Evolutionary conservation across 2,888 invertebrate species (phyloP).

Genomic region (Platycheirus rosarum): DNA sequence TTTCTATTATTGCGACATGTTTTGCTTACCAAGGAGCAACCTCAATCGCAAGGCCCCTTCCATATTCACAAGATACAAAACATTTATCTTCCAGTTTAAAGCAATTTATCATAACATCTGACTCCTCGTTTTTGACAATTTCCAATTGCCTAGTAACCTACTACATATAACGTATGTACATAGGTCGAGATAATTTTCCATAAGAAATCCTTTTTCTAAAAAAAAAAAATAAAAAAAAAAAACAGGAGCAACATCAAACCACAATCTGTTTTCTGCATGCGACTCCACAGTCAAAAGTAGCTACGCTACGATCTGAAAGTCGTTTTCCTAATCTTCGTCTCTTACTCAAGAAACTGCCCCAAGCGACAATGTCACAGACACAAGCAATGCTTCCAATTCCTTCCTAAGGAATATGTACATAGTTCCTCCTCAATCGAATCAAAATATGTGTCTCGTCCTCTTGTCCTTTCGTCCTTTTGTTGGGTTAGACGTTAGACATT

Average conservation of each 20-base stretch:
- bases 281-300: slow-evolving; percentile 43
- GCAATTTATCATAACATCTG: slow-evolving; percentile 13
- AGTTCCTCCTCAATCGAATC: slow-evolving; percentile 38
- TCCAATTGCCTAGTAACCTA: slow-evolving; percentile 37
- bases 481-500: too few species aligned
- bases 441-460: slow-evolving; percentile 29
- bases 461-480: too few species aligned
- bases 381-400: not conserved
- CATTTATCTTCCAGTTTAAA: not conserved
- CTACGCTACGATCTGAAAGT: slow-evolving; percentile 21
- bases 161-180: too few species aligned
- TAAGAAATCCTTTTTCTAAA: not conserved
- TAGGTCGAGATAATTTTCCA: slow-evolving; percentile 21
- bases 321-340: slow-evolving; percentile 24
- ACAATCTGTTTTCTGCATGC: slow-evolving; percentile 23
- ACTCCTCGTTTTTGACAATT: slow-evolving; percentile 10
- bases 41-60: too few species aligned
- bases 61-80: too few species aligned
- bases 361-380: slow-evolving; percentile 35
- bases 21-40: too few species aligned
- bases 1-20: too few species aligned
- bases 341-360: slow-evolving; percentile 17
- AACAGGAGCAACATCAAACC: not conserved
- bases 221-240: not conserved
- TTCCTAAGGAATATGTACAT: not conserved